These are phyloP conservation scores for Orchestia grillus DNA, from an alignment of 1,140 invertebrate species.

Conservation along the genomic window DNA sequence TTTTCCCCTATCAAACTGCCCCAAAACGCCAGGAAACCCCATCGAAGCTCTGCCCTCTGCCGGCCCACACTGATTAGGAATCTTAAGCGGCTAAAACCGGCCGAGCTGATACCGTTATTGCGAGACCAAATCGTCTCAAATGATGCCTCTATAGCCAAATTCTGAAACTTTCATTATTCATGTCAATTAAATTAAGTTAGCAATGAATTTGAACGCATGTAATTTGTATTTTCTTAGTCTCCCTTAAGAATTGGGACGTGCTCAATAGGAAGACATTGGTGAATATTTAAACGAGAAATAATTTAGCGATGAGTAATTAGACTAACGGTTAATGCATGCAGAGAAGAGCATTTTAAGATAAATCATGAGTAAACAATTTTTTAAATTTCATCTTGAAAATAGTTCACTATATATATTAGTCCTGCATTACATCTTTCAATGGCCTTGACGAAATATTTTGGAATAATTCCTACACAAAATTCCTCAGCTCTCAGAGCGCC, in stretches of 20 bases:
- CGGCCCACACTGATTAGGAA: not conserved
- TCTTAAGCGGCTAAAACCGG: not conserved
- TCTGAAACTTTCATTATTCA: not conserved
- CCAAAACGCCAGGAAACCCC: not conserved
- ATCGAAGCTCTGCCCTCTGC: not conserved
- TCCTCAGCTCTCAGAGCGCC: too few relatives aligned
- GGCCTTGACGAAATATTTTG: too few relatives aligned
- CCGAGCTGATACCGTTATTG: not conserved
- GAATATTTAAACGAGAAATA: not conserved
- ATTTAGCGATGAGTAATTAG: not conserved
- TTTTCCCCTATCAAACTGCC: constrained; percentile 19
- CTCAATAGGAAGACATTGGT: not conserved
- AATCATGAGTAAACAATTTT: too few relatives aligned
- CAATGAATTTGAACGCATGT: not conserved
- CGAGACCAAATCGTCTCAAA: not conserved
- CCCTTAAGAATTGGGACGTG: not conserved
- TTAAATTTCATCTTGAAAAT: too few relatives aligned
- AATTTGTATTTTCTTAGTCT: not conserved
- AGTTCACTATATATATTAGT: too few relatives aligned
- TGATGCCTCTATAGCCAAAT: not conserved
- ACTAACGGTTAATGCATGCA: too few relatives aligned
- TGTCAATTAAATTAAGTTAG: not conserved
- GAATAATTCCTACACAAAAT: too few relatives aligned
- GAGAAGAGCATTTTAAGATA: too few relatives aligned
- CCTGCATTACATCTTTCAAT: too few relatives aligned